phyloP scores from a whole-genome alignment of 2,888 invertebrate species.

The Herminia tarsipennalis region DNA sequence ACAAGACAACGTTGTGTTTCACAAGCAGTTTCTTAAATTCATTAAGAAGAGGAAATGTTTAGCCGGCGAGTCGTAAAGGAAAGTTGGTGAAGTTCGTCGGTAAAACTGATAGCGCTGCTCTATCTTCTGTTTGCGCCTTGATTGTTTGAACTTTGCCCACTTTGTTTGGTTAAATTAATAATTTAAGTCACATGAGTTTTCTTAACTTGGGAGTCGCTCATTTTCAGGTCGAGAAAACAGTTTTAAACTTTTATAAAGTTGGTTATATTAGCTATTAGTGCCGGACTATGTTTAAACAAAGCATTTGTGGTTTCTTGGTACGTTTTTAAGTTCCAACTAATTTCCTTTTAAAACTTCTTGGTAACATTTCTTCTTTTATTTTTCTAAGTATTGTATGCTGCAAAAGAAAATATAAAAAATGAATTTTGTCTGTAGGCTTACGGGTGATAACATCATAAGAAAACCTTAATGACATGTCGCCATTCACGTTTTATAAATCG shows the following conservation, averaged over 20 bases:
- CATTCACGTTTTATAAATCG: no score
- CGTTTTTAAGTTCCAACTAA: no score
- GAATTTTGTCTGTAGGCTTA: no score
- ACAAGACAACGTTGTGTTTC: conserved; percentile 32
- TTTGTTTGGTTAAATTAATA: conserved; percentile 44
- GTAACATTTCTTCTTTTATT: no score
- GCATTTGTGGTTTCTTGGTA: conserved; percentile 1
- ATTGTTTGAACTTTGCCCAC: conserved; percentile 38
- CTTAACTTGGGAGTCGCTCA: conserved; percentile 8
- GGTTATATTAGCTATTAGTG: conserved; percentile 7
- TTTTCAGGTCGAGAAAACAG: conserved; percentile 14
- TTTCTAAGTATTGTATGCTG: no score
- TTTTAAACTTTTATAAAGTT: conserved; percentile 12
- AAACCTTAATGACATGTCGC: no score
- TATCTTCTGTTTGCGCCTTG: conserved; percentile 39
- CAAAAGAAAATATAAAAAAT: no score
- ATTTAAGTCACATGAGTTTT: conserved; percentile 37
- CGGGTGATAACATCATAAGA: no score
- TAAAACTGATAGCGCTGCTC: conserved; percentile 53
- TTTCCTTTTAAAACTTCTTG: no score
- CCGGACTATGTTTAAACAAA: conserved; percentile 1
- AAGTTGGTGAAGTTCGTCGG: conserved; percentile 49
- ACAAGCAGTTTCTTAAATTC: conserved; percentile 53
- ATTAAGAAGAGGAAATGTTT: conserved; percentile 57
- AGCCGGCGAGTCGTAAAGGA: conserved; percentile 44